Conservation (phyloP, 2,113 vertebrate species). For the Cnemophilus loriae region DNA sequence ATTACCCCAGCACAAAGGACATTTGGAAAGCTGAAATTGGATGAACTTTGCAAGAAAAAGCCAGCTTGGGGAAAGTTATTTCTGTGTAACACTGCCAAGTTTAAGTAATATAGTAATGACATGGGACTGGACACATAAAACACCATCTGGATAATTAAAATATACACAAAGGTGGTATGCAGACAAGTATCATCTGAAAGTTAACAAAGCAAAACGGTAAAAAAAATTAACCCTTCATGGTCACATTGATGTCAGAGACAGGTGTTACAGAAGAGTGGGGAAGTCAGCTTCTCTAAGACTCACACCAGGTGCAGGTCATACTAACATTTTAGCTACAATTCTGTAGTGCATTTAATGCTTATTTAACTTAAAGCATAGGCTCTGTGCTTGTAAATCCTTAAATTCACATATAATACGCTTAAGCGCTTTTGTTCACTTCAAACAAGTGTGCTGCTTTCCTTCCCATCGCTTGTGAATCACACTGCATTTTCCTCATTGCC, state of each 20-base stretch:
- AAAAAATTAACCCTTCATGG: neutral
- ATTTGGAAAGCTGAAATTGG: conserved; percentile 5
- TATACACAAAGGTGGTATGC: neutral
- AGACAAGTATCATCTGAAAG: neutral
- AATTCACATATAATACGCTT: neutral
- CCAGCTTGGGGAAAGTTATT: conserved; percentile 7
- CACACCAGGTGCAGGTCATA: neutral
- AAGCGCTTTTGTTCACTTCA: neutral
- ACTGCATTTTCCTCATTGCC: neutral
- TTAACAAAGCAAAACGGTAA: neutral
- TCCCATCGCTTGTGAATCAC: neutral
- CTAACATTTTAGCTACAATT: neutral
- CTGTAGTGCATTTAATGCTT: neutral
- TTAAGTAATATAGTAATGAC: conserved; percentile 33
- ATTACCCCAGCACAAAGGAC: neutral
- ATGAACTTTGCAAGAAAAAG: conserved; percentile 32
- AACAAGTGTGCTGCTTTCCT: neutral
- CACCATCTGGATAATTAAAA: conserved; percentile 39
- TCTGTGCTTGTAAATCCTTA: neutral
- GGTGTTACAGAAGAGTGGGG: neutral
- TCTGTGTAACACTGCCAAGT: conserved; percentile 10
- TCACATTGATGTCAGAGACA: neutral
- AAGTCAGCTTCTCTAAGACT: neutral
- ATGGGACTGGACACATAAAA: neutral
- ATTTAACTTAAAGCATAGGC: neutral